Conservation (phyloP, 2,888 invertebrate genomes). For the Pherbina coryleti region DNA sequence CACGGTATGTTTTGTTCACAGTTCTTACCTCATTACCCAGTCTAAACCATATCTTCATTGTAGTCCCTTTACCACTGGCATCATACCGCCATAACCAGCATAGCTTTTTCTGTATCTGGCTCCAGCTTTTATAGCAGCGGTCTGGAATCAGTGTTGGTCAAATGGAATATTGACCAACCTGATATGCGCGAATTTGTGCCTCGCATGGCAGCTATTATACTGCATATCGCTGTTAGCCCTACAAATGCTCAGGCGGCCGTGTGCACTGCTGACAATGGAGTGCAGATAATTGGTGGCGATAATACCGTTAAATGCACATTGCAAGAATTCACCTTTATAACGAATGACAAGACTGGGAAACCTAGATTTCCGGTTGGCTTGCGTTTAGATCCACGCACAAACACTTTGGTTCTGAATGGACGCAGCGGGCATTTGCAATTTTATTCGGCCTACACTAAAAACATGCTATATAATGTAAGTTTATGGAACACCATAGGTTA, state of each 20-base stretch:
- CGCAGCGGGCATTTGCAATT: conserved; percentile 82
- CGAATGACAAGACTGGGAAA: conserved; percentile 69
- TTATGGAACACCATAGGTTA: neutral
- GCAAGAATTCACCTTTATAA: conserved; percentile 78
- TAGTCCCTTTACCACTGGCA: conserved; percentile 82
- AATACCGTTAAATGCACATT: conserved; percentile 73
- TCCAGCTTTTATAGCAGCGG: conserved; percentile 82
- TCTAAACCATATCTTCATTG: neutral
- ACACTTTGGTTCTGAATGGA: conserved; percentile 79
- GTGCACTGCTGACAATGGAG: conserved; percentile 79
- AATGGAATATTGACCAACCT: conserved; percentile 76
- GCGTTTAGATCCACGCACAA: conserved; percentile 75
- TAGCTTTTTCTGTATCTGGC: conserved; percentile 77
- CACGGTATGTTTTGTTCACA: conserved; percentile 40
- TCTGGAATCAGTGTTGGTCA: conserved; percentile 82
- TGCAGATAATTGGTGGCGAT: conserved; percentile 73
- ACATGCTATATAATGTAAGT: conserved; percentile 79
- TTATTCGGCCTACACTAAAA: conserved; percentile 76
- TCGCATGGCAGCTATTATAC: conserved; percentile 77
- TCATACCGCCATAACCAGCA: conserved; percentile 76
- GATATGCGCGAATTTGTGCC: conserved; percentile 75
- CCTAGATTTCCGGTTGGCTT: conserved; percentile 68
- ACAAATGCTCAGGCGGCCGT: conserved; percentile 77
- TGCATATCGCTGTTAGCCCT: conserved; percentile 74
- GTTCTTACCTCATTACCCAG: neutral